Base-by-base conservation (phyloP, 2,888 invertebrate genomes). In the Brachyptera risi region DNA sequence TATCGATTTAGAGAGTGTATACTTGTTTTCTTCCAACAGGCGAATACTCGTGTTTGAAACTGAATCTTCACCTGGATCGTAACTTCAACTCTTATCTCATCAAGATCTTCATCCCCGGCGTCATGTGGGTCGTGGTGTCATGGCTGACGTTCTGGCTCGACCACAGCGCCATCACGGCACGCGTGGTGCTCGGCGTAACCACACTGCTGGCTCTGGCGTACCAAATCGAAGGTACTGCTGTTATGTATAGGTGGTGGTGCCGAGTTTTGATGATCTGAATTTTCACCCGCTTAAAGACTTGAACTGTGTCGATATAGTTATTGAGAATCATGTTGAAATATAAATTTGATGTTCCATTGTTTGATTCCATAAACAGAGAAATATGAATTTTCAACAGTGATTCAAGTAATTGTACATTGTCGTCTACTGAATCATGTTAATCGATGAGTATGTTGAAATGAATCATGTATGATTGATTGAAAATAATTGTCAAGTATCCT, bases 51-150 rank as follows among this genome's bases (percentile, higher is more conserved):
- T 82, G 81, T 68, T 73, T 82, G 19, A 74, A 76, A 63, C 80
- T 81, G 65, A 75, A 78, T 63, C 73, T 83, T 57, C 71, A 74
- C 59, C 75, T 82, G 69, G 75, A 77, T 63, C 73, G 82, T n/a
- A 80, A 82, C 69, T 81, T 81, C 72, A 75, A 78, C 64, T 81
- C 80, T 73, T 82, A 81, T 71, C 73, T 82, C 62, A 78, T 82
- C 60, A 81, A 81, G 71, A 77, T 80, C 69, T 82, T 81, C 73
- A 78, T 82, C 64, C 82, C 82, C 3, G 80, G 80, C 68, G 76
- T 75, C 66, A 79, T 79, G 79, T 68, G 79, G 64, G 75, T 79
- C 63, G 75, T 76, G 64, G 76, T 78, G 27, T 76, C 75, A 2
- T 77, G 77, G 77, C 75, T 77, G 9, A 72, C 72, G 19, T 77